These are phyloP conservation scores for Sebastes steindachneri DNA, from an alignment of 2,797 vertebrate species.

Conservation along the genomic window DNA sequence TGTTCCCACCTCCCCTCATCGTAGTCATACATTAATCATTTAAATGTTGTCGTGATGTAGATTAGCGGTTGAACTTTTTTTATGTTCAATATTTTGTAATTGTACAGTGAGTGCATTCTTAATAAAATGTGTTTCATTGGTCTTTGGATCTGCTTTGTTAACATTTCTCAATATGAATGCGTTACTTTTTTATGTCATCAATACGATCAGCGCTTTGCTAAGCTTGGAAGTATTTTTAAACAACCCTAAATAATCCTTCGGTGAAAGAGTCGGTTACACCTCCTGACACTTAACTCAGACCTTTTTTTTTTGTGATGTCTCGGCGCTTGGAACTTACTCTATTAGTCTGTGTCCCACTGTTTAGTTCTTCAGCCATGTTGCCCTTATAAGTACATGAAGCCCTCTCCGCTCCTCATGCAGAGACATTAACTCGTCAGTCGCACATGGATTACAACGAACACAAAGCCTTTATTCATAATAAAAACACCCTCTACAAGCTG, in stretches of 20 bases:
- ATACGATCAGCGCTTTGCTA: not conserved
- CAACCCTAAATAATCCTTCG: not conserved
- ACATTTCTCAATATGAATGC: not conserved
- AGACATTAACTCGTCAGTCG: constrained; percentile 38
- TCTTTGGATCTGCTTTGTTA: not conserved
- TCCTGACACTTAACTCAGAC: not conserved
- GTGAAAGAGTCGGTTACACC: not conserved
- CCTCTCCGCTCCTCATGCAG: constrained; percentile 20
- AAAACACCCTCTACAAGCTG: constrained; percentile 31
- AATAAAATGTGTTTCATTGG: constrained; percentile 74
- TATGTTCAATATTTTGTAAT: constrained; percentile 64
- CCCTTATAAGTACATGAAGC: constrained; percentile 76
- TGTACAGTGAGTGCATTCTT: constrained; percentile 77
- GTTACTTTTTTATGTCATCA: not conserved
- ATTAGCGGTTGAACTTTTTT: constrained; percentile 61
- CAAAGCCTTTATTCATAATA: constrained; percentile 69
- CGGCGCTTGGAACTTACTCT: not conserved
- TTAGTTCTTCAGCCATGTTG: constrained; percentile 51
- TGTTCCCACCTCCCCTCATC: constrained; percentile 3
- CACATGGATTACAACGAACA: constrained; percentile 52
- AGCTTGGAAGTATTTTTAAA: constrained; percentile 23
- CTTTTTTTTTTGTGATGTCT: not conserved
- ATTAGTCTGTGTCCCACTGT: constrained; percentile 41
- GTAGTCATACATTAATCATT: constrained; percentile 16
- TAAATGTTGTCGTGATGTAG: constrained; percentile 60